Evolutionary conservation across 1,140 invertebrate species (phyloP), one percentile per base, ranked within the genome.

Genomic region (Bradynema listronoti): DNA sequence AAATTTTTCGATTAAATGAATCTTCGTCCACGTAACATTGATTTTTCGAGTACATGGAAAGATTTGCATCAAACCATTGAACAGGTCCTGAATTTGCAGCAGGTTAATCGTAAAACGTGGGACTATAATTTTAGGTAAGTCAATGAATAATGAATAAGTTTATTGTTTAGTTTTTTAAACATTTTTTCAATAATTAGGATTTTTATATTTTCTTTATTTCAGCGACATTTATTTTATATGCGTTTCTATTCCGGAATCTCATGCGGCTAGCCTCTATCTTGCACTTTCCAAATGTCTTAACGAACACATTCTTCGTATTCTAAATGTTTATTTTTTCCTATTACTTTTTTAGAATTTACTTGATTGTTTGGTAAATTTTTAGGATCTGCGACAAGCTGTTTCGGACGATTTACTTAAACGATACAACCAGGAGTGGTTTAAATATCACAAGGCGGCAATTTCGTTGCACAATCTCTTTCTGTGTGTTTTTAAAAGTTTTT

Each of bases 181-280:
- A 2, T 27, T 5, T 24, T 66, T 63, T 65, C 22, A 14, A 47
- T 9, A 9, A 56, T 14, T 24, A 14, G 19, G 11, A 14, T 57
- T 14, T 60, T 29, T 36, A 33, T 24, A 57, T 42, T 45, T 52
- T 63, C 45, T 39, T 33, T 6, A 32, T 68, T 70, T 42, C 32
- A 71, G 69, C 59, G 71, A 72, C 36, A 68, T 72, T 24, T 72
- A 72, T 34, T 61, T 65, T 42, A 53, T 72, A 24, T 72, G 71
- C 47, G 71, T 72, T 7, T 63, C 70, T 4, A 64, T 73, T 32
- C 71, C 71, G 11, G 69, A 75, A 25, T 50, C 71, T 2, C 49
- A 75, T 4, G 43, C 53, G 25, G 55, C 61, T n/a, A 42, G 41
- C 41, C 54, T 72, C 24, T 72, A 74, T 50, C 27, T 24, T 30